Conservation (phyloP, 2,888 invertebrate genomes). For the Hydroisotoma schaefferi region DNA sequence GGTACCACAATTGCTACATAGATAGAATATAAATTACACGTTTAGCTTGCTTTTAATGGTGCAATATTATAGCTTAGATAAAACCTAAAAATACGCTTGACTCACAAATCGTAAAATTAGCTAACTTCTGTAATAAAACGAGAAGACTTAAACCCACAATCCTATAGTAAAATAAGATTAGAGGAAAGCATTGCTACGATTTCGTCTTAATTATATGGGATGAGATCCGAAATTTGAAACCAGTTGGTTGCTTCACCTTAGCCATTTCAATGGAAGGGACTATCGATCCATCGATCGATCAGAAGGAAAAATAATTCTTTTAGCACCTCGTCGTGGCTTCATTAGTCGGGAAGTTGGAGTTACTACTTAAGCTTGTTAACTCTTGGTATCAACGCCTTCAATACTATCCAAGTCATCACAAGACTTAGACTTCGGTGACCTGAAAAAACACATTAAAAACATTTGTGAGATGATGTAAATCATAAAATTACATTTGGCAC, state of each 20-base stretch:
- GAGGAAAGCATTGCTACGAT: too few relatives aligned
- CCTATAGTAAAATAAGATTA: too few relatives aligned
- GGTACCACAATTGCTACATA: too few relatives aligned
- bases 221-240: slow-evolving; percentile 7
- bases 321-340: background rate
- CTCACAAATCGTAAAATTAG: too few relatives aligned
- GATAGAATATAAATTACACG: too few relatives aligned
- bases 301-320: background rate
- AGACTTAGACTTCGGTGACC: slow-evolving; percentile 53
- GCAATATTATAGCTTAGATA: too few relatives aligned
- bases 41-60: too few relatives aligned
- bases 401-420: slow-evolving; percentile 53
- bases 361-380: slow-evolving; percentile 1
- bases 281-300: background rate
- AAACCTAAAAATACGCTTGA: too few relatives aligned
- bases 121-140: too few relatives aligned
- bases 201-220: too few relatives aligned
- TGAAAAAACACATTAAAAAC: slow-evolving; percentile 45
- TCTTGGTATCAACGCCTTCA: slow-evolving; percentile 24
- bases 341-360: background rate
- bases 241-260: background rate
- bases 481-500: slow-evolving; percentile 12
- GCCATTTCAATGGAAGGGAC: background rate
- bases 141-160: too few relatives aligned
- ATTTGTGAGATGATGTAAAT: slow-evolving; percentile 13